Base-by-base conservation (phyloP, 2,113 vertebrate species). In the Motacilla tschutschensis region DNA sequence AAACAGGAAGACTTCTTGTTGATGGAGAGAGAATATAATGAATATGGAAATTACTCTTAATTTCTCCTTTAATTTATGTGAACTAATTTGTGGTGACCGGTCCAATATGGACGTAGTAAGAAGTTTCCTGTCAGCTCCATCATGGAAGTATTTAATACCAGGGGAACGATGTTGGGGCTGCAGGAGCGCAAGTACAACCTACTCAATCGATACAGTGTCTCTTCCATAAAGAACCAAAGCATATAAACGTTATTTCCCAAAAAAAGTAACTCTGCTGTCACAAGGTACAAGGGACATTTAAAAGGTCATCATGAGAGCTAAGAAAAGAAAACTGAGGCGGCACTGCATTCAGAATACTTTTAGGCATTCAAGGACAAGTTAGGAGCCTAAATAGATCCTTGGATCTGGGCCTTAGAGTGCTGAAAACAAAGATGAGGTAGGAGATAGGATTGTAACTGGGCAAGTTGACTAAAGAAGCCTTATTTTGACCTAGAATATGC, bases 401-500 rank as follows among this genome's bases (percentile, higher is more conserved):
- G 89, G 75, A 79, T 83, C 80, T 80, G 63, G n/a, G 71, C 60
- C 64, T 29, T 43, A 33, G 35, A 65, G 43, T 54, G 44, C 22
- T 72, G 75, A 78, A 88, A 88, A 90, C 28, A 79, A 73, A 82
- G 41, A 17, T 70, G 60, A 82, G 36, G 43, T 63, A 81, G 41
- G 10, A 92, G 47, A 62, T 70, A 69, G 36, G 63, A 53, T 57
- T 85, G 33, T 78, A 73, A 87, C 20, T 55, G 59, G 64, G 17
- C 28, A 87, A 43, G 46, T 7, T 64, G 73, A 85, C 83, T 46
- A 89, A 60, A 47, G 50, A 47, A 89, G 17, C 9, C 38, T 78
- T 85, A 83, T 88, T 91, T 71, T 93, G 50, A 63, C 58, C 47
- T 20, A 79, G 66, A 91, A 91, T 91, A 93, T 91, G 83, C 85